These are phyloP conservation scores for Falco concolor DNA, from an alignment of 2,797 vertebrate genomes.

Conservation along the genomic window DNA sequence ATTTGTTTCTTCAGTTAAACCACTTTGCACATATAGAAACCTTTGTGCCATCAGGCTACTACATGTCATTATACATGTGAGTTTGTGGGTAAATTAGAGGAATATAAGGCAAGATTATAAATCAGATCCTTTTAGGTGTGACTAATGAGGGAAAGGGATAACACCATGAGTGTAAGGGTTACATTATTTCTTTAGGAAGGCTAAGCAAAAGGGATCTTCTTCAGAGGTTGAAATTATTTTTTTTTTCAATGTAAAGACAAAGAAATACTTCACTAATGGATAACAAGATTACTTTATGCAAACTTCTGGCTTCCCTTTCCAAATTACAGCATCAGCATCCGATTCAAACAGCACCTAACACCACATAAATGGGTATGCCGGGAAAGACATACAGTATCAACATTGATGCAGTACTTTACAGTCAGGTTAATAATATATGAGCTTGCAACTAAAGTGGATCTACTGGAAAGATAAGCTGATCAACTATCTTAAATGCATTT, in stretches of 20 bases:
- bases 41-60: background rate
- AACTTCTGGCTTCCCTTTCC: constrained; percentile 4
- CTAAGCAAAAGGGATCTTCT: background rate
- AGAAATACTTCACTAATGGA: background rate
- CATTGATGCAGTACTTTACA: constrained; percentile 20
- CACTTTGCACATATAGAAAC: background rate
- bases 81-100: background rate
- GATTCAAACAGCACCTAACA: constrained; percentile 10
- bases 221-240: background rate
- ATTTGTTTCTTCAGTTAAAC: background rate
- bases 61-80: background rate
- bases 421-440: constrained; percentile 60
- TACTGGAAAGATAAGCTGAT: constrained; percentile 37
- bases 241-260: background rate
- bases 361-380: background rate
- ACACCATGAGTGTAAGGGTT: background rate
- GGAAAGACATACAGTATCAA: background rate
- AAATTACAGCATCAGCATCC: constrained; percentile 14
- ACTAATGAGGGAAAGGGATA: background rate
- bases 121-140: background rate
- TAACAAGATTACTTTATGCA: constrained; percentile 8
- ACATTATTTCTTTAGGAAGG: background rate
- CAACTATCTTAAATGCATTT: constrained; percentile 48
- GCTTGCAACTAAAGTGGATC: constrained; percentile 1
- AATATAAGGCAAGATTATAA: background rate